Percentiles rank a stretch among this genome's conserved stretches.
Conservation (phyloP, 2,888 invertebrate species). For the Yponomeuta evonymella region DNA sequence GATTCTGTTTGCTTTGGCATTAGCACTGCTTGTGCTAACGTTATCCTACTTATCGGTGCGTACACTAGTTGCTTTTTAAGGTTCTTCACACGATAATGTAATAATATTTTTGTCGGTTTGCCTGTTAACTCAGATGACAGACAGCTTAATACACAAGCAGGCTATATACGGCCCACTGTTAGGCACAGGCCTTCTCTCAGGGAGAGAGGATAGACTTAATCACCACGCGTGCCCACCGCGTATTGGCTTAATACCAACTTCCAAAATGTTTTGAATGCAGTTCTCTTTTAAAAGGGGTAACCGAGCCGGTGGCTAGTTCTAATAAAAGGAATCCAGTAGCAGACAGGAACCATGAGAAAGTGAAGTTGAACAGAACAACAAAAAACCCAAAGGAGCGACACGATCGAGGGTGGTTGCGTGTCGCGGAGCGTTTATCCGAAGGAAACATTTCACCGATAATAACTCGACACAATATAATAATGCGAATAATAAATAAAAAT, state of each 20-base stretch:
- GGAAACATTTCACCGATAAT: constrained; percentile 76
- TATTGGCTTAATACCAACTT: background rate
- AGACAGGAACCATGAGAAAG: constrained; percentile 62
- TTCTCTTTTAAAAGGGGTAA: background rate
- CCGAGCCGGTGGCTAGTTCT: background rate
- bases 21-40: constrained; percentile 57
- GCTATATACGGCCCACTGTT: no score
- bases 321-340: constrained; percentile 57
- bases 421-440: constrained; percentile 71
- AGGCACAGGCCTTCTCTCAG: no score
- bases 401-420: constrained; percentile 54
- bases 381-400: constrained; percentile 25
- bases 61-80: constrained; percentile 55
- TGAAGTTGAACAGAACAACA: constrained; percentile 48
- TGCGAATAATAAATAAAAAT: constrained; percentile 77
- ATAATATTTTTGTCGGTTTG: constrained; percentile 36
- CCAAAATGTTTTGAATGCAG: background rate
- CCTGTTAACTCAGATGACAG: constrained; percentile 34
- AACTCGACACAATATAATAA: constrained; percentile 77
- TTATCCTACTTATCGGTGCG: constrained; percentile 60
- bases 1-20: constrained; percentile 56
- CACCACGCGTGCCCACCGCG: no score
- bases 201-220: no score
- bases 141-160: constrained; percentile 1
- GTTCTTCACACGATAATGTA: constrained; percentile 50